Base-by-base conservation (phyloP, 2,888 invertebrate genomes). In the Drosophila algonquin region DNA sequence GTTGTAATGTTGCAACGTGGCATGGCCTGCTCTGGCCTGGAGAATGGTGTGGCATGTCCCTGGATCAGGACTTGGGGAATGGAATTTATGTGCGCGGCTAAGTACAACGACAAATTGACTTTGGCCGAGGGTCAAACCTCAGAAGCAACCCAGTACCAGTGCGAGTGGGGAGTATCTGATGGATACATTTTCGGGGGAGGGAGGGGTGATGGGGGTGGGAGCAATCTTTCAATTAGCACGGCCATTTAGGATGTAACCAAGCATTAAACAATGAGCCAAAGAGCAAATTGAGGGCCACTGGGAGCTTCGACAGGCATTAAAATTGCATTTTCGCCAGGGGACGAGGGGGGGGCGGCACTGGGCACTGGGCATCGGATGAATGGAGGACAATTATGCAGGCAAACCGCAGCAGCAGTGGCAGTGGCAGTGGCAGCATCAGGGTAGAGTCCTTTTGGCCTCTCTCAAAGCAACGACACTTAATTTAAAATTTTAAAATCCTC, bases 401-500 rank as follows among this genome's bases (percentile, higher is more conserved):
- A 32, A 76, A 81, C 81, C 85, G 62, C 85, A 84, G 72, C 18
- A 18, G 18, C 18, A 18, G 18, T 18, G 18, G 18, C 18, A 18
- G 18, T 1, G 1, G 0, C 18, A 18, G 18, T 18, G 18, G 30
- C 30, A 30, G 30, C 30, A 30, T 30, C 8, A 8, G 30, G 30
- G 14, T 14, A 14, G 35, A 35, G 12, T 40, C 14, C 40, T 35
- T 35, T 48, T 16, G 57, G 21, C 2, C 21, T 21, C 18, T 59
- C 74, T 81, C 76, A 82, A 82, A 80, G 82, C 73, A 69, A 68
- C 10, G 50, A 64, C 74, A 80, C 80, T 84, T 81, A 81, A 75
- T 76, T 81, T 80, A 69, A 71, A 76, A 86, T 81, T 85, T 87
- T 80, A 64, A 80, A 75, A 78, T 76, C 74, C 74, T 80, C 80